Conservation (phyloP, 2,113 vertebrate genomes). For the Platysternon megacephalum region DNA sequence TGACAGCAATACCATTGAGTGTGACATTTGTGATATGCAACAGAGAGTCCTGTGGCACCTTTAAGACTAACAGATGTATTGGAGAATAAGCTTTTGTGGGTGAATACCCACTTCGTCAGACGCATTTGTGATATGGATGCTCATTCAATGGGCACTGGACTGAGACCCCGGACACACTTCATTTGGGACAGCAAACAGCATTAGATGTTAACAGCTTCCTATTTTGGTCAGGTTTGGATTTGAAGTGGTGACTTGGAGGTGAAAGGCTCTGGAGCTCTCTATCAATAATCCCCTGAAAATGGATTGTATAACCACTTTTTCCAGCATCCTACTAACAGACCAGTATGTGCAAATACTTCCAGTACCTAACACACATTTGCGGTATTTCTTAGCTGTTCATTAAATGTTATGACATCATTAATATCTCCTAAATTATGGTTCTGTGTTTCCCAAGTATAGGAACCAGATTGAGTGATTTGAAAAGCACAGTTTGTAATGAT, state of each 20-base stretch:
- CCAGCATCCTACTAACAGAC: not conserved
- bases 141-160: not conserved
- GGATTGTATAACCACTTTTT: not conserved
- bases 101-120: no score
- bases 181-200: not conserved
- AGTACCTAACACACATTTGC: not conserved
- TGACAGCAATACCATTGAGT: not conserved
- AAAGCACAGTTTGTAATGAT: not conserved
- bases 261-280: not conserved
- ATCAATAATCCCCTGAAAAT: not conserved
- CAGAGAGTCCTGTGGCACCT: no score
- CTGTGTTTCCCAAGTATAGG: not conserved
- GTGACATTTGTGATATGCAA: not conserved
- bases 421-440: not conserved
- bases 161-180: not conserved
- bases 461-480: constrained; percentile 13
- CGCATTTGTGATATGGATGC: not conserved
- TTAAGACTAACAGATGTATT: no score
- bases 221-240: not conserved
- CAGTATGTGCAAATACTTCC: not conserved
- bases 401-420: not conserved
- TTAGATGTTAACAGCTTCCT: not conserved
- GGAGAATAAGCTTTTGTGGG: no score
- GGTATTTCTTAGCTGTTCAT: constrained; percentile 63
- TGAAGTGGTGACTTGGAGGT: not conserved